Evolutionary conservation across 2,797 vertebrate genomes (phyloP).

Genomic region (Pelobates cultripes): DNA sequence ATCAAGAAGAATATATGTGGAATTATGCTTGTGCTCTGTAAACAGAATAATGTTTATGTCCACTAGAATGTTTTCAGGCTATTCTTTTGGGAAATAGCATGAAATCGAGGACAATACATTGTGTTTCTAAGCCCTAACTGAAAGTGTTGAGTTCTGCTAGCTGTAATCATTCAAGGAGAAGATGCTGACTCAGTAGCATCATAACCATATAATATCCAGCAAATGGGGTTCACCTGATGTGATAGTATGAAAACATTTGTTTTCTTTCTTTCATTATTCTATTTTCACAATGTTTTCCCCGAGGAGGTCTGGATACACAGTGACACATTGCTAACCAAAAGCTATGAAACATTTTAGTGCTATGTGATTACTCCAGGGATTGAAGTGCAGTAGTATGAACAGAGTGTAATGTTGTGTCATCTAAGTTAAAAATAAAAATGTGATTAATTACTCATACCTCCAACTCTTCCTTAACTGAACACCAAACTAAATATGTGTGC

Average conservation of each 20-base stretch:
- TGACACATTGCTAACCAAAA: conserved; percentile 3
- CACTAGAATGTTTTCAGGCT: too few species aligned
- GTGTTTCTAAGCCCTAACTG: too few species aligned
- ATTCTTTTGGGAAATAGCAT: too few species aligned
- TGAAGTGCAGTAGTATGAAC: background rate
- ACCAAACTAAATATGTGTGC: too few species aligned
- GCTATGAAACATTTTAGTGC: conserved; percentile 2
- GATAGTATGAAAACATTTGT: background rate
- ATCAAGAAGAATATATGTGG: too few species aligned
- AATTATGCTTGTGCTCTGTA: too few species aligned
- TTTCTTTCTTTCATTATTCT: conserved; percentile 1
- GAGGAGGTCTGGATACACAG: background rate
- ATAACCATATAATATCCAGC: background rate
- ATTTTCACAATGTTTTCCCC: background rate
- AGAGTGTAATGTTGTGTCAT: background rate
- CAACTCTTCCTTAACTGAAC: too few species aligned
- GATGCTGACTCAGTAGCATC: conserved; percentile 3
- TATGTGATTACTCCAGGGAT: background rate
- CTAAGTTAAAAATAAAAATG: background rate
- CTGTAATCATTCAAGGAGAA: background rate
- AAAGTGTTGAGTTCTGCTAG: background rate
- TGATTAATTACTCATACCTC: background rate
- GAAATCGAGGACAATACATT: too few species aligned
- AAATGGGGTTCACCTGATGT: background rate
- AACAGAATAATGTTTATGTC: too few species aligned